These are phyloP conservation scores for Drosophila fungiperda DNA, from an alignment of 2,888 invertebrate genomes.

Conservation along the genomic window DNA sequence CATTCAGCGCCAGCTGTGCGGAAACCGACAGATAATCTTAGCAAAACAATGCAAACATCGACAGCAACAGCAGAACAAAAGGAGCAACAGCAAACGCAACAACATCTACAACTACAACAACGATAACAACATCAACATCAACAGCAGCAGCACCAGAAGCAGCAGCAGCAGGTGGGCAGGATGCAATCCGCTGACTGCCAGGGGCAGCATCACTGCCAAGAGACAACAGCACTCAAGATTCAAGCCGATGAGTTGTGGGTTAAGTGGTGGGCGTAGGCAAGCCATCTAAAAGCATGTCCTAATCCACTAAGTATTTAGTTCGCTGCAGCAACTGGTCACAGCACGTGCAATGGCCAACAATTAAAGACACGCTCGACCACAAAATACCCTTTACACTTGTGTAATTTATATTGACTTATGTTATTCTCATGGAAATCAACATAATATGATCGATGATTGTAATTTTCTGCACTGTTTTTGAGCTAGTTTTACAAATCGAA, in stretches of 20 bases:
- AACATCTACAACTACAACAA: conserved; percentile 1
- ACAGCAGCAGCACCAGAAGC: conserved; percentile 2
- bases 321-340: conserved; percentile 13
- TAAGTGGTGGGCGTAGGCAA: not conserved
- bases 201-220: conserved; percentile 14
- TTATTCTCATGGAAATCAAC: not conserved
- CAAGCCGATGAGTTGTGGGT: not conserved
- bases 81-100: not conserved
- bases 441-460: not conserved
- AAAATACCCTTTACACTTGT: conserved; percentile 8
- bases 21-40: conserved; percentile 59
- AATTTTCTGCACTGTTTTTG: not conserved
- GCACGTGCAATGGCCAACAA: not conserved
- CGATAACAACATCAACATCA: conserved; percentile 5
- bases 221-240: conserved; percentile 32
- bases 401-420: not conserved
- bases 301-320: conserved; percentile 41
- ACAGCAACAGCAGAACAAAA: conserved; percentile 10
- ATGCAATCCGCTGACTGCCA: conserved; percentile 29
- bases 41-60: conserved; percentile 49
- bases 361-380: not conserved
- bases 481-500: not conserved
- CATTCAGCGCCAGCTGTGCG: conserved; percentile 62
- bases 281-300: conserved; percentile 38
- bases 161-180: conserved; percentile 16